phyloP scores from a whole-genome alignment of 2,797 vertebrate genomes.

The Enteromius fasciolatus region DNA sequence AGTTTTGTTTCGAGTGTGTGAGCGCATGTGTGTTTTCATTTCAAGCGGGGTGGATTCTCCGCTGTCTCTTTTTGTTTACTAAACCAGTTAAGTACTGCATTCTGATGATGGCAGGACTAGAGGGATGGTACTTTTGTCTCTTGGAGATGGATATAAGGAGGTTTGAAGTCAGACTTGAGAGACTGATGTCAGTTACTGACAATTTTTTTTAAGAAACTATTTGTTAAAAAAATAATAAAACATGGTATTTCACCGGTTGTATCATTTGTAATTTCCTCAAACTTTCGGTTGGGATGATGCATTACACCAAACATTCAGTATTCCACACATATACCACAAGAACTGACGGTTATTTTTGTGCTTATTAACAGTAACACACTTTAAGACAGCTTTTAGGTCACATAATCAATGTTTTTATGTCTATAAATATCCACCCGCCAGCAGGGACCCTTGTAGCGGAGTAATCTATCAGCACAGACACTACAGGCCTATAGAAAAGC shows the following conservation, averaged over 20 bases:
- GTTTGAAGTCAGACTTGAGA: constrained; percentile 70
- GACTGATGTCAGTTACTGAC: constrained; percentile 82
- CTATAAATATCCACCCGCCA: background rate
- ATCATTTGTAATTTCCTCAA: constrained; percentile 68
- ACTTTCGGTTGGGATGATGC: background rate
- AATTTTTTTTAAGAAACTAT: constrained; percentile 73
- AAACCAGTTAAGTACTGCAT: constrained; percentile 77
- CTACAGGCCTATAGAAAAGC: constrained; percentile 4
- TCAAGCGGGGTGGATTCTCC: constrained; percentile 64
- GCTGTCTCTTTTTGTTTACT: constrained; percentile 76
- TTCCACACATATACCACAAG: background rate
- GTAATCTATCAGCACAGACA: constrained; percentile 14
- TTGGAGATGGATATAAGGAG: constrained; percentile 73
- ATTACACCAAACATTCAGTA: constrained; percentile 19
- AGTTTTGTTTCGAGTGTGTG: constrained; percentile 58
- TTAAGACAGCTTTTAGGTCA: background rate
- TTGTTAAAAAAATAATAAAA: constrained; percentile 63
- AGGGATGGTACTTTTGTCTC: constrained; percentile 76
- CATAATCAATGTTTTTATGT: background rate
- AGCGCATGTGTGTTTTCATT: constrained; percentile 23
- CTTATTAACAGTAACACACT: background rate
- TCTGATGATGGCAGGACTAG: constrained; percentile 72
- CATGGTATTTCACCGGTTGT: constrained; percentile 71
- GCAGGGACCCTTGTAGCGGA: background rate
- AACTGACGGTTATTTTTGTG: background rate